Evolutionary conservation across 2,888 invertebrate genomes (phyloP), one percentile per base, ranked within the genome.

Genomic region (Hyposoter dolosus): DNA sequence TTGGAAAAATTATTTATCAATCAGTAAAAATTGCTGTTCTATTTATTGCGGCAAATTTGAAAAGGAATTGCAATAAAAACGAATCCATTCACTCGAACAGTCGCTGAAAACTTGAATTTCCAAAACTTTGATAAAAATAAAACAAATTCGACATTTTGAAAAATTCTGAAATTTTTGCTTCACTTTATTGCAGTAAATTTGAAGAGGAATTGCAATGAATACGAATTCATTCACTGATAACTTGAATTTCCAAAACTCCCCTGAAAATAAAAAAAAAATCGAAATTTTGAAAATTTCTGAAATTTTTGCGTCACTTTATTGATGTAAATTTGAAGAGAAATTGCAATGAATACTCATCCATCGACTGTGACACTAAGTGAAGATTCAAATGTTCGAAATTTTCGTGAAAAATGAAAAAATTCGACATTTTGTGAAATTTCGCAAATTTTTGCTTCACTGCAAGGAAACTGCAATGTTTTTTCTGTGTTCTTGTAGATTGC

Each of bases 401-500:
- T 0, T n/a, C 35, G 5, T 5, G 35, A 35, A 6, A 35, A 35
- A 35, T 3, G 4, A 9, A 23, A 56, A 56, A 23, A 10, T 6
- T 35, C 40, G 2, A 23, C 0, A 12, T 23, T 12, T 56, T 23
- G 3, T 23, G 56, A 3, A 56, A 23, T 19, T 10, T 40, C 7
- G 5, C 0, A 9, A 23, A 56, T 23, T 10, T 23, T 56, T 12
- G 23, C 23, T 56, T 56, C 23, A 56, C 23, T 23, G 56, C 56
- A 23, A 23, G 10, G 12, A 56, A 28, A 60, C 4, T 10, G 15
- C 1, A 15, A 15, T 60, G 15, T 28, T 60, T 60, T 15, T 6
- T 1, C 1, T 28, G 17, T 47, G 23, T 78, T 23, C 56, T 82
- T 75, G 74, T 63, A 93, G 93, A 88, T 95, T 99, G 68, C 96